phyloP scores from a whole-genome alignment of 2,797 vertebrate genomes.

The Tiaroga cobitis region DNA sequence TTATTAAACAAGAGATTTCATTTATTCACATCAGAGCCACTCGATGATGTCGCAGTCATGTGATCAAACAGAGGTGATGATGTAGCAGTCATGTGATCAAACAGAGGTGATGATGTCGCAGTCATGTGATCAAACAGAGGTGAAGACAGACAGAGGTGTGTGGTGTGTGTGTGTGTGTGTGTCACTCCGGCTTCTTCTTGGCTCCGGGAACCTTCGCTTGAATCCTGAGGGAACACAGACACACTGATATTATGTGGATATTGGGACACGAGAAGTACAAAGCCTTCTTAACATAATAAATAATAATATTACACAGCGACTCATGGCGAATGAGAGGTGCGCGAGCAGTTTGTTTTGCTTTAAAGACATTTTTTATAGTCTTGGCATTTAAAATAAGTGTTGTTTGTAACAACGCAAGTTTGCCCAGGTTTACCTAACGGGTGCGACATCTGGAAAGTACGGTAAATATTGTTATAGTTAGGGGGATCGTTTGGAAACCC shows the following conservation, averaged over 20 bases:
- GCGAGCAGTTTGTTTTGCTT: background rate
- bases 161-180: too few relatives aligned
- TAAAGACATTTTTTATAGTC: background rate
- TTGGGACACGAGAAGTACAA: background rate
- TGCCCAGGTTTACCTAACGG: too few relatives aligned
- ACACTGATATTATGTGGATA: background rate
- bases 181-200: slow-evolving; percentile 92
- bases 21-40: background rate
- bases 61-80: background rate
- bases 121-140: background rate
- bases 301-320: too few relatives aligned
- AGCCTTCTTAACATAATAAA: background rate
- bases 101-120: background rate
- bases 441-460: too few relatives aligned
- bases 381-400: background rate
- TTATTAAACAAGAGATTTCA: background rate
- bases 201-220: slow-evolving; percentile 94
- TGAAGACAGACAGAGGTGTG: background rate
- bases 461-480: too few relatives aligned
- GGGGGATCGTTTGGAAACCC: too few relatives aligned
- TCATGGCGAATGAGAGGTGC: too few relatives aligned
- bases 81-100: too few relatives aligned
- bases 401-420: background rate
- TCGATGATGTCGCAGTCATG: background rate
- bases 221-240: slow-evolving; percentile 76